Evolutionary conservation across 2,888 invertebrate species (phyloP), one percentile per base, ranked within the genome.

Genomic region (Lasioglossum zephyrum): DNA sequence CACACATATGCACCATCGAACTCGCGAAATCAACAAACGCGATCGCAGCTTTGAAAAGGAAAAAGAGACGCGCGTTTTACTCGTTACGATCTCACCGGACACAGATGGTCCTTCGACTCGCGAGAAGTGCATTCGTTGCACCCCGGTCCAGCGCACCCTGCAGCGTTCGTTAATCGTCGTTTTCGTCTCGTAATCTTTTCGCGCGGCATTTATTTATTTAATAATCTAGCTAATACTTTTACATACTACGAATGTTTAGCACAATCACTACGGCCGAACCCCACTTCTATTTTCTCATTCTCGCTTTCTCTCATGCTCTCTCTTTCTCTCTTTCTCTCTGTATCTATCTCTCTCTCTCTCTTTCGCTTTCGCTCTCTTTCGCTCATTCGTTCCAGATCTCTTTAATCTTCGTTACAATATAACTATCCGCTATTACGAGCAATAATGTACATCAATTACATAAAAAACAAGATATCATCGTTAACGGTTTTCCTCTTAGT

Each of bases 401-500:
- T 79, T 16, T 73, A 72, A 82, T 83, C 84, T 70, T 88, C 84
- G 83, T 85, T 82, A 86, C 90, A 77, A 79, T 78, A 84, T 79
- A 87, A 77, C 88, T 92, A 91, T 88, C 89, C 87, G 88, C 91
- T 91, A 90, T 92, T 92, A 93, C 90, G 92, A 91, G 91, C 92
- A 94, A 93, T 93, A 94, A 94, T 94, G 93, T 94, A 94, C 94
- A 94, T 93, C 92, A 92, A 94, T 93, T 92, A 94, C 93, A 93
- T 93, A 92, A 89, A 93, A 93, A 93, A 93, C 91, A 92, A 92
- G 88, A 91, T 90, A 87, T 87, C 89, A 87, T 86, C 82, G 87
- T 88, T 77, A 87, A 91, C 82, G 80, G 72, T 86, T 84, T 47
- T 36, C 3, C 77, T 77, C 69, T 69, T 69, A 39, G 60, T 81